Evolutionary conservation across 2,797 vertebrate genomes (phyloP), one percentile per base, ranked within the genome.

Genomic region (Myripristis jacobus): DNA sequence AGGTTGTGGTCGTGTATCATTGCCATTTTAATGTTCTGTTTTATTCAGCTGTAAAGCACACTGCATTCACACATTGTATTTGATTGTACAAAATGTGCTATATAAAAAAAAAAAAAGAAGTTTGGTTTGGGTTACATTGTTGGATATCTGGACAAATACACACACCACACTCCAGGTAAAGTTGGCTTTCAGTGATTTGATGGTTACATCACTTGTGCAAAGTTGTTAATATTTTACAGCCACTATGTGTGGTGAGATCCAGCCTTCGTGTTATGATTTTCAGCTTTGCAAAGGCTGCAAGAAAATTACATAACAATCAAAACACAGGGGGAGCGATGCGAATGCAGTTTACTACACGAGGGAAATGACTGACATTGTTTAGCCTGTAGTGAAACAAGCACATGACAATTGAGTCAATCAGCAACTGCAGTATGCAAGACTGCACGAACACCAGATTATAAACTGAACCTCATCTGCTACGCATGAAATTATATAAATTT

Each of bases 151-250:
- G 43, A 44, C 6, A 16, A 1, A 5, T 29, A 61, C 19, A 60
- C 44, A 62, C 44, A 36, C 5, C 8, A 47, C 47, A 79, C 66
- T 71, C 44, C 59, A 81, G 59, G 60, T 60, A 6, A 66, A 64
- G 38, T 11, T 64, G 27, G 55, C 73, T 48, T 61, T 16, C 36
- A 12, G 21, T 36, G 19, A 52, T 75, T 65, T 66, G 56, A 7
- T 5, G 41, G 47, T 47, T 34, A 24, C 43, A 63, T 48, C 51
- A 65, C 29, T 36, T 22, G 36, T 52, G 51, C 12, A 3, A 8
- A 38, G 68, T 55, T 50, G 54, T 41, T 1, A 11, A 27, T 66
- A 59, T 71, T 62, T 55, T 46, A 60, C 50, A 58, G 44, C 8
- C 18, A 11, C 24, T 22, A 41, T 31, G 21, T 12, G 41, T 19